phyloP scores from a whole-genome alignment of 2,113 vertebrate species.

The Thinocorus orbignyianus region DNA sequence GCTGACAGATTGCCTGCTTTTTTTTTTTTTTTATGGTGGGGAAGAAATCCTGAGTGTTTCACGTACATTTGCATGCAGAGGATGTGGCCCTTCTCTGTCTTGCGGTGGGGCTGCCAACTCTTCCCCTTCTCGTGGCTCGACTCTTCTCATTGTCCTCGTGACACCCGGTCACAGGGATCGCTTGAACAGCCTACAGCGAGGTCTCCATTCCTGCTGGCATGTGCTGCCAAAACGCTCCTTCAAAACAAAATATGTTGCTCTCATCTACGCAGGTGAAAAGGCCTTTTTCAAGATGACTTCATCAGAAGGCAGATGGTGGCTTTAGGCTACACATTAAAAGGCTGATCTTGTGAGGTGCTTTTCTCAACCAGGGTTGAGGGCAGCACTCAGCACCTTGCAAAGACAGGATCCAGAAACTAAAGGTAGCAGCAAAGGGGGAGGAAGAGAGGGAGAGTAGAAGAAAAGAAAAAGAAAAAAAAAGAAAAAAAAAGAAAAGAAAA shows the following conservation, averaged over 20 bases:
- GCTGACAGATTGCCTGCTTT: neutral
- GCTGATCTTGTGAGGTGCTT: neutral
- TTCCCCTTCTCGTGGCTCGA: neutral
- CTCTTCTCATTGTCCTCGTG: constrained; percentile 16
- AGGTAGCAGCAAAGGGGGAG: neutral
- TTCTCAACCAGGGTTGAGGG: neutral
- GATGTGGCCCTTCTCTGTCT: neutral
- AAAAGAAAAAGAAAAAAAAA: neutral
- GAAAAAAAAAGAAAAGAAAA: too few species aligned
- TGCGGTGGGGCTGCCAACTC: neutral
- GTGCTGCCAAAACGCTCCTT: neutral
- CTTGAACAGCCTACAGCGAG: neutral
- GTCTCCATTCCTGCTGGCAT: neutral
- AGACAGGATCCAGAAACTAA: neutral
- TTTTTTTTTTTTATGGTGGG: neutral
- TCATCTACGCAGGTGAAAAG: constrained; percentile 3
- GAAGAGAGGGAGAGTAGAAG: neutral
- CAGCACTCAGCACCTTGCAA: neutral
- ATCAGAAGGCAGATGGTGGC: neutral
- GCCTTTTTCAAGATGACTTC: neutral
- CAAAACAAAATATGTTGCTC: neutral
- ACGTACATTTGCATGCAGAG: neutral
- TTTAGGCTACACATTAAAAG: neutral
- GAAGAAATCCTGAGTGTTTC: neutral
- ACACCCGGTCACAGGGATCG: neutral